A percentile compares a stretch with the other conserved stretches of the same genome.
phyloP scores from a whole-genome alignment of 2,888 invertebrate species.

The Seira ritae region DNA sequence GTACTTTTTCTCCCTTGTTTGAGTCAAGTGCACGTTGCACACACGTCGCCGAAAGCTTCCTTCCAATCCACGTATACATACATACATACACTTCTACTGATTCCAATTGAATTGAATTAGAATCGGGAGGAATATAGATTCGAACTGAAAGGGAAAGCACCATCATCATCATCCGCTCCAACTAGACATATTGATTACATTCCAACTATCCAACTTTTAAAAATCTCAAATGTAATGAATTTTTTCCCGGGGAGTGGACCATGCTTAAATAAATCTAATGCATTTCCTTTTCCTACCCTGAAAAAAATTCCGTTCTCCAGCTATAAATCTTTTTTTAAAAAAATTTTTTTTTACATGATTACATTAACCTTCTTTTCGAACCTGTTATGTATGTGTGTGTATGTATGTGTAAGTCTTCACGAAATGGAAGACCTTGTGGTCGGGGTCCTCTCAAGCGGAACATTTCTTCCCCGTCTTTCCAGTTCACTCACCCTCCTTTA shows the following conservation, averaged over 20 bases:
- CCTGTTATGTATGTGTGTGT: too few species aligned
- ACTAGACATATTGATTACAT: not conserved
- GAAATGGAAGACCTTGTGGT: conserved; percentile 31
- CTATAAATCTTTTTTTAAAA: conserved; percentile 20
- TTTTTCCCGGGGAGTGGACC: not conserved
- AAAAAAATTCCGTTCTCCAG: not conserved
- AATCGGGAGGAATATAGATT: not conserved
- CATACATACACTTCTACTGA: too few species aligned
- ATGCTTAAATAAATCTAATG: too few species aligned
- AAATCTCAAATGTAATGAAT: not conserved
- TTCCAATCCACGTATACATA: too few species aligned
- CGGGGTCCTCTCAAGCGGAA: not conserved
- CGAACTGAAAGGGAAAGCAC: not conserved
- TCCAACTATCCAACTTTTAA: too few species aligned
- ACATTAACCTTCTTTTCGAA: conserved; percentile 35
- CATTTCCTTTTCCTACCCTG: not conserved
- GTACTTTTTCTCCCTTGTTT: not conserved
- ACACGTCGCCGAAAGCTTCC: too few species aligned
- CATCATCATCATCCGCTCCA: too few species aligned
- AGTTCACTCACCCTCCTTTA: conserved; percentile 3
- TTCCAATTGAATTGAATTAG: too few species aligned
- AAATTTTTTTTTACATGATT: conserved; percentile 47
- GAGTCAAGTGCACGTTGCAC: too few species aligned
- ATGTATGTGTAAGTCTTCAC: conserved; percentile 3
- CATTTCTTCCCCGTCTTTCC: not conserved